Conservation (phyloP, 2,113 vertebrate species). For the Ceyx melanurus region DNA sequence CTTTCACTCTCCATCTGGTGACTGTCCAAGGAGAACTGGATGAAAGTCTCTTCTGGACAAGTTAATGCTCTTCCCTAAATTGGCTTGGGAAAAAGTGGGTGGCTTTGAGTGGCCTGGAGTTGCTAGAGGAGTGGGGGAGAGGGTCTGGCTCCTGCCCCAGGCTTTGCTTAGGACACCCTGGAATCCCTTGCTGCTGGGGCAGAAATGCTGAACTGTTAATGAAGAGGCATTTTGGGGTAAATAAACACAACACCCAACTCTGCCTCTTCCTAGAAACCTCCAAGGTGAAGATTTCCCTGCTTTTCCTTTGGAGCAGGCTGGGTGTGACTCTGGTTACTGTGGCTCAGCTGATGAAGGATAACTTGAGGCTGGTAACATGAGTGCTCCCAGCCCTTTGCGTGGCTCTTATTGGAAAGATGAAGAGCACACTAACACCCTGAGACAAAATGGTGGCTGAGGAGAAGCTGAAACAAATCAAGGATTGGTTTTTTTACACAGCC, state of each 20-base stretch:
- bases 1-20: conserved; percentile 49
- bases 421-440: rapidly evolving
- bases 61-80: conserved; percentile 27
- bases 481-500: too few relatives aligned
- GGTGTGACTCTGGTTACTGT: neutral
- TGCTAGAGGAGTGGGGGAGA: neutral
- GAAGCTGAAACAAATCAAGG: rapidly evolving
- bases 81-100: neutral
- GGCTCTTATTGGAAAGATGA: neutral
- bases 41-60: neutral
- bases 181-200: neutral
- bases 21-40: neutral
- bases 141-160: neutral
- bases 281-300: neutral
- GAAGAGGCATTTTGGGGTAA: neutral
- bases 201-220: neutral
- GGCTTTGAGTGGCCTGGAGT: rapidly evolving
- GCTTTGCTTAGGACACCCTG: neutral
- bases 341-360: conserved; percentile 12
- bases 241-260: too few relatives aligned
- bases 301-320: neutral
- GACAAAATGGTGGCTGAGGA: neutral
- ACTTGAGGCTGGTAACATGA: neutral
- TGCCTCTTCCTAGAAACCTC: neutral
- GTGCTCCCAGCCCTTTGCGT: neutral